phyloP scores from a whole-genome alignment of 2,797 vertebrate species.

The Myripristis jacobus region DNA sequence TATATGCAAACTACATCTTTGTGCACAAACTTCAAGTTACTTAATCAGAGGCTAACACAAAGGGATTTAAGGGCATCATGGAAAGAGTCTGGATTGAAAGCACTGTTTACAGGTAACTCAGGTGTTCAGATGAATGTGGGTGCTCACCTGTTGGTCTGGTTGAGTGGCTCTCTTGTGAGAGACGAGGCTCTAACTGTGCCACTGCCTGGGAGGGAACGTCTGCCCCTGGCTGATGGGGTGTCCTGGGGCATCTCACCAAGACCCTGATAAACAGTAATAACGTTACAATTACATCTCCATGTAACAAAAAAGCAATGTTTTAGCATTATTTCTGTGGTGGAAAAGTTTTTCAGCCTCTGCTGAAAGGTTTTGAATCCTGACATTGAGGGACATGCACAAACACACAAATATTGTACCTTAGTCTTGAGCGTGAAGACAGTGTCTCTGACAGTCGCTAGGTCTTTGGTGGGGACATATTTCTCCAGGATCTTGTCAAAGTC shows the following conservation, averaged over 20 bases:
- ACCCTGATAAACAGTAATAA: constrained; percentile 79
- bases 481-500: constrained; percentile 93
- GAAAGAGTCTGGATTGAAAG: background rate
- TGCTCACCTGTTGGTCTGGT: constrained; percentile 83
- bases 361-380: background rate
- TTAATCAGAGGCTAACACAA: background rate
- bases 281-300: constrained; percentile 2
- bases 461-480: constrained; percentile 88
- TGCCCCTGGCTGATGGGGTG: constrained; percentile 89
- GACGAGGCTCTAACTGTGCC: constrained; percentile 87
- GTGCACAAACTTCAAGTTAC: background rate
- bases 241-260: constrained; percentile 91
- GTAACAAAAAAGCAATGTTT: background rate
- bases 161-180: constrained; percentile 85
- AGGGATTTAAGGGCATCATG: background rate
- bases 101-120: background rate
- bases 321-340: constrained; percentile 1
- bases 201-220: constrained; percentile 86
- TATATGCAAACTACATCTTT: constrained; percentile 8
- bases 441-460: constrained; percentile 89
- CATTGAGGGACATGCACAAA: background rate
- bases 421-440: constrained; percentile 86
- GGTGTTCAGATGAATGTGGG: constrained; percentile 1
- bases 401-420: constrained; percentile 82
- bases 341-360: background rate